phyloP scores from a whole-genome alignment of 2,797 vertebrate genomes.

The Xenopus petersii region DNA sequence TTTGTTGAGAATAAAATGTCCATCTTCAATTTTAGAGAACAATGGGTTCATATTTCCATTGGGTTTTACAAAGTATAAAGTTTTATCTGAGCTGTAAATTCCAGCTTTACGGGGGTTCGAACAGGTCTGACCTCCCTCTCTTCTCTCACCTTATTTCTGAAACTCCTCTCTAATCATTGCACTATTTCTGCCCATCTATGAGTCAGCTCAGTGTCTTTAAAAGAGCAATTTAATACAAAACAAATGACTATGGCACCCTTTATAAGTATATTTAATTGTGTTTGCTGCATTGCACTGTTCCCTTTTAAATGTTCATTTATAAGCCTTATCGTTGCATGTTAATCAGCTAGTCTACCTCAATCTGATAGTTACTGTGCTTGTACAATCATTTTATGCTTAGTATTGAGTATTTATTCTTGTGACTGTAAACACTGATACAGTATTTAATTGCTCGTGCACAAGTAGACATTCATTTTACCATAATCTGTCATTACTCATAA shows the following conservation, averaged over 20 bases:
- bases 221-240: slow-evolving; percentile 36
- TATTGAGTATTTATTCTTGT: too few relatives aligned
- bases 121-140: background rate
- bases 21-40: slow-evolving; percentile 42
- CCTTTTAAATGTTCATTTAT: slow-evolving; percentile 5
- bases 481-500: too few relatives aligned
- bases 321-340: slow-evolving; percentile 7
- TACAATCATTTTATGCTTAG: too few relatives aligned
- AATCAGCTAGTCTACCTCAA: too few relatives aligned
- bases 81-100: slow-evolving; percentile 33
- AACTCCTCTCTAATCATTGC: slow-evolving; percentile 31
- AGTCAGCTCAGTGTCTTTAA: slow-evolving; percentile 22
- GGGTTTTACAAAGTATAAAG: slow-evolving; percentile 23
- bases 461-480: too few relatives aligned
- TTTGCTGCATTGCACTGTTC: slow-evolving; percentile 2
- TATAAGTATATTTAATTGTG: slow-evolving; percentile 38
- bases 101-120: background rate
- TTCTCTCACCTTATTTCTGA: slow-evolving; percentile 10
- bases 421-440: too few relatives aligned
- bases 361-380: too few relatives aligned
- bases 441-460: too few relatives aligned
- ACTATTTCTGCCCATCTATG: slow-evolving; percentile 6
- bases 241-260: slow-evolving; percentile 28
- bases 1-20: slow-evolving; percentile 11
- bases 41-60: slow-evolving; percentile 18